phyloP scores from a whole-genome alignment of 2,113 vertebrate genomes.

The Salvator merianae region DNA sequence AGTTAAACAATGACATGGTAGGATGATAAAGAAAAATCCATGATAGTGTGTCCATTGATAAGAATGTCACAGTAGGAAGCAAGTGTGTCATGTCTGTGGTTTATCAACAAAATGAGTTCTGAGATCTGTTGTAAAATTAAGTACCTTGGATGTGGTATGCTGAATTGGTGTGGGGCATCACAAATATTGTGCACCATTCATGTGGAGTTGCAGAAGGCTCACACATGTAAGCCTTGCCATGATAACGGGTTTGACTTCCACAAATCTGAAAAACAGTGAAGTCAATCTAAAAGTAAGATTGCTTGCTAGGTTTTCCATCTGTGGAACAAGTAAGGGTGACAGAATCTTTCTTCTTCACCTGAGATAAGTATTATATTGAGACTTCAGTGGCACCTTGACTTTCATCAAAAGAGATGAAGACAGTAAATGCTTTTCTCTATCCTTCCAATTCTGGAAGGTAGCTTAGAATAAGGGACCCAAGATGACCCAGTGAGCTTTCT shows the following conservation, averaged over 20 bases:
- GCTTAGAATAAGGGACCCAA: too few relatives aligned
- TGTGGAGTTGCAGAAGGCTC: not conserved
- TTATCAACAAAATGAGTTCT: not conserved
- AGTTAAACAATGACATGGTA: not conserved
- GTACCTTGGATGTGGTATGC: not conserved
- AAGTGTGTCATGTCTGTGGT: not conserved
- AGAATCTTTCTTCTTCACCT: not conserved
- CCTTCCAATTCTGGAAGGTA: too few relatives aligned
- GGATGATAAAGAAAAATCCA: not conserved
- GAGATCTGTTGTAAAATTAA: not conserved
- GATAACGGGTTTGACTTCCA: not conserved
- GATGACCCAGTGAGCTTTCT: too few relatives aligned
- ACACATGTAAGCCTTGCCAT: not conserved
- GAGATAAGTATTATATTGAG: too few relatives aligned
- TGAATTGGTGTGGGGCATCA: not conserved
- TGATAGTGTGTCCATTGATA: not conserved
- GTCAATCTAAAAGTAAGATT: not conserved
- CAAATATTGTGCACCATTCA: not conserved
- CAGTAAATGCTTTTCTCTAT: too few relatives aligned
- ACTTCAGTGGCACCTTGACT: too few relatives aligned
- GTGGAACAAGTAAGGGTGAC: not conserved
- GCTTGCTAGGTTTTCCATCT: not conserved
- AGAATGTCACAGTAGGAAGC: not conserved
- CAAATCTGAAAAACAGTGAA: not conserved
- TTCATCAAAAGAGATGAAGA: not conserved